Evolutionary conservation across 2,797 vertebrate genomes (phyloP), one percentile per base, ranked within the genome.

Genomic region (Luscinia luscinia): DNA sequence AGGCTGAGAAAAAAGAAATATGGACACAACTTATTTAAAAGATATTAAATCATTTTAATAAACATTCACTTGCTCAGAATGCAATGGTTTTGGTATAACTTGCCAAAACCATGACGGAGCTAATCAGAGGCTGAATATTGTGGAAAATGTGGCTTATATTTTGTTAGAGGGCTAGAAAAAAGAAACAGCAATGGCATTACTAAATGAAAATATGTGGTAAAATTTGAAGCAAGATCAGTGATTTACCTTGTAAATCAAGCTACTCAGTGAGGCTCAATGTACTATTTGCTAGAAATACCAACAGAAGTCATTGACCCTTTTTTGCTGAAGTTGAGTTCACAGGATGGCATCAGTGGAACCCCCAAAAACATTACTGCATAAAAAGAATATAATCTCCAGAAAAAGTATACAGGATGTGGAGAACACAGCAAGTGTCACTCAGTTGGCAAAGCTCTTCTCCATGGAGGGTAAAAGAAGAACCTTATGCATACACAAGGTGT

Each of bases 101-200:
- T 80, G n/a, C 10, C 30, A 80, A 86, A 93, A 62, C 22, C 10
- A 8, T 32, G 61, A 46, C 3, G 11, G 2, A 8, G 6, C 10
- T 86, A 48, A 30, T 38, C 1, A 51, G 7, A 46, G 79, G 27
- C 7, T 9, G 12, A 70, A 4, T 51, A 77, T 20, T 48, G 59
- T 6, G 4, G 23, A 61, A 79, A 34, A 9, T 0, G 1, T 9
- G 9, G 16, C 12, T 76, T 58, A 1, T n/a, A 43, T 38, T 80
- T 69, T 73, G 12, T 63, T 69, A 11, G 6, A 79, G 7, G 15
- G 9, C 6, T 46, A 66, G 15, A 38, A 77, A 40, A 69, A 83
- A 77, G 8, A 73, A 69, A 70, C 12, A 73, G 17, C 8, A 51
- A 64, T 19, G 10, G 6, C 10, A 8, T 77, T 62, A 67, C 36